Percentiles rank a stretch among this genome's conserved stretches.
Evolutionary conservation across 2,797 vertebrate species (phyloP).

Genomic region (Pterois miles): DNA sequence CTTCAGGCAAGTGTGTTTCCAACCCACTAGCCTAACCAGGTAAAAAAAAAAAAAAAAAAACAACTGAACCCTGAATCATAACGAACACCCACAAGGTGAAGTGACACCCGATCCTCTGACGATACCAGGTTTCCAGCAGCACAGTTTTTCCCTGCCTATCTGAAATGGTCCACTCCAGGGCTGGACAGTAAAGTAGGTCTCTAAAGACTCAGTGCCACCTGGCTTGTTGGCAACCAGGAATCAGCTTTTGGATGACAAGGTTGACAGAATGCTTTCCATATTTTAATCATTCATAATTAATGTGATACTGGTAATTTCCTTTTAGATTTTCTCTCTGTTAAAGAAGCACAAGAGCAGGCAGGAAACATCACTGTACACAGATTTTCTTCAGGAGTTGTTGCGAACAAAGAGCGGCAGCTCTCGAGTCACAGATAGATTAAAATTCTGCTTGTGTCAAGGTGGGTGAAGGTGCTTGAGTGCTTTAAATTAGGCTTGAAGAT

Average conservation of each 20-base stretch:
- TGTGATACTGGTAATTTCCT: slow-evolving; percentile 31
- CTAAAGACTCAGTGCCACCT: slow-evolving; percentile 27
- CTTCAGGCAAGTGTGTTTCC: too few species aligned
- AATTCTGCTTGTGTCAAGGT: slow-evolving; percentile 11
- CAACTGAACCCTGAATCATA: not conserved
- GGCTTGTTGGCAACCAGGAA: slow-evolving; percentile 17
- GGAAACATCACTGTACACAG: not conserved
- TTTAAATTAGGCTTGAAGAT: slow-evolving; percentile 9
- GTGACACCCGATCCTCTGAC: not conserved
- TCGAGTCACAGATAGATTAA: not conserved
- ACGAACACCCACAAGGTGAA: slow-evolving; percentile 14
- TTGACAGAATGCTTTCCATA: slow-evolving; percentile 27
- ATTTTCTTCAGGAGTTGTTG: not conserved
- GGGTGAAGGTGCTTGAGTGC: not conserved
- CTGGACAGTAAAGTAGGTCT: not conserved
- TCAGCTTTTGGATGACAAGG: slow-evolving; percentile 13
- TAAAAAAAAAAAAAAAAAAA: too few species aligned
- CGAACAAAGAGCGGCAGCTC: not conserved
- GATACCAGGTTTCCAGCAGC: not conserved
- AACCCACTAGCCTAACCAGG: too few species aligned
- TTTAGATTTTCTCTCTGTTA: slow-evolving; percentile 7
- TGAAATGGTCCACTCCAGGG: not conserved
- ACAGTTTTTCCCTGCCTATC: not conserved
- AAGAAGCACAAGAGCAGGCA: not conserved
- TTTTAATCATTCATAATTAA: slow-evolving; percentile 22